Evolutionary conservation across 2,797 vertebrate species (phyloP).

Genomic region (Tangara arthus): DNA sequence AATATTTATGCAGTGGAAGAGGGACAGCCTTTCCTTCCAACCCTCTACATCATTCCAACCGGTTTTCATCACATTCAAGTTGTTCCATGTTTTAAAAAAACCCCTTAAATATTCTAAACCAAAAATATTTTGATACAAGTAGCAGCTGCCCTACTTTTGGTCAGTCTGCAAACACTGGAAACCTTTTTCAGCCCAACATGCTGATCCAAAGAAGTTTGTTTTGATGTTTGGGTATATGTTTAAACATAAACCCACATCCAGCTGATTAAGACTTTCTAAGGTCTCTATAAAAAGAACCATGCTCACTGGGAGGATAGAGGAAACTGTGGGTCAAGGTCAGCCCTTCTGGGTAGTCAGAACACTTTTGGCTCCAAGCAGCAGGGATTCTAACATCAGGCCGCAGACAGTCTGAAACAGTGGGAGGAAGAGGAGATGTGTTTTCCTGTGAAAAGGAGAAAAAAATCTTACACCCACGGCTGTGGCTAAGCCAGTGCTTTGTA

Average conservation of each 20-base stretch:
- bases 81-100: conserved; percentile 11
- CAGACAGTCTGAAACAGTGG: conserved; percentile 82
- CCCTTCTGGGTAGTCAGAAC: conserved; percentile 76
- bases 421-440: conserved; percentile 72
- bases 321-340: conserved; percentile 81
- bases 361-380: conserved; percentile 82
- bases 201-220: conserved; percentile 65
- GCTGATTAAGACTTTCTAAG: conserved; percentile 76
- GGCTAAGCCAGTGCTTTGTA: conserved; percentile 62
- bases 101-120: not conserved
- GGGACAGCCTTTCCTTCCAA: not conserved
- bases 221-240: conserved; percentile 65
- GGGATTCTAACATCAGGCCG: conserved; percentile 89
- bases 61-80: not conserved
- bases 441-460: conserved; percentile 71
- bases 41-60: not conserved
- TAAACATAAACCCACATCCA: no score
- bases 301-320: conserved; percentile 93
- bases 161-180: conserved; percentile 40
- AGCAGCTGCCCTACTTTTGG: not conserved
- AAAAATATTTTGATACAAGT: conserved; percentile 41
- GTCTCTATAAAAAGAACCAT: conserved; percentile 74
- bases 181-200: conserved; percentile 16
- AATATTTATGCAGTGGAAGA: not conserved
- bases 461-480: conserved; percentile 69